These are phyloP conservation scores for Pseudochirops cupreus DNA, from an alignment of 2,797 vertebrate genomes.

Conservation along the genomic window DNA sequence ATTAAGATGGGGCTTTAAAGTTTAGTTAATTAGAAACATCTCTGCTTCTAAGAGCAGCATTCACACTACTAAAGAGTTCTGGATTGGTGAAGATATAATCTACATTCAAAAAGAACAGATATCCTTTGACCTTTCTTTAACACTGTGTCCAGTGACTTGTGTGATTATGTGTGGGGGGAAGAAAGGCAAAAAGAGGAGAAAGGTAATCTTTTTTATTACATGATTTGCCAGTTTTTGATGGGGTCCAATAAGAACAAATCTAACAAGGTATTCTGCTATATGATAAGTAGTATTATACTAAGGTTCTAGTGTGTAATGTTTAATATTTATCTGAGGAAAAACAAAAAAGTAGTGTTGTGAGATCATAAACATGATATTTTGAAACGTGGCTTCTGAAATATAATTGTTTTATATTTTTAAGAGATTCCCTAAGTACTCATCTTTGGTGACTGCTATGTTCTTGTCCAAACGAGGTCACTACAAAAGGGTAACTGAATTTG, in stretches of 20 bases:
- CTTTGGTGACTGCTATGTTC: conserved; percentile 29
- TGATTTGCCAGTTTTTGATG: background rate
- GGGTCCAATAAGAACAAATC: background rate
- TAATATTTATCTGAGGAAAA: conserved; percentile 48
- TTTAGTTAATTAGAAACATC: conserved; percentile 81
- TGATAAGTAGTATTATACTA: conserved; percentile 38
- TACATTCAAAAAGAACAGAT: conserved; percentile 41
- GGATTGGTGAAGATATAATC: conserved; percentile 57
- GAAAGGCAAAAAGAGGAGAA: background rate
- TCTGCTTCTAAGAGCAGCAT: conserved; percentile 75
- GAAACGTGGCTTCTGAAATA: conserved; percentile 56
- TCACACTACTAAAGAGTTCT: conserved; percentile 64
- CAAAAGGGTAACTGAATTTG: background rate
- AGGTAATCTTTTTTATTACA: background rate
- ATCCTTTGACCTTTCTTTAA: conserved; percentile 18
- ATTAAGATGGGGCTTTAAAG: conserved; percentile 82
- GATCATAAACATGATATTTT: conserved; percentile 43
- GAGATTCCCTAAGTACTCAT: conserved; percentile 21
- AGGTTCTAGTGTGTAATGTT: conserved; percentile 51
- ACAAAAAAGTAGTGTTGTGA: conserved; percentile 6
- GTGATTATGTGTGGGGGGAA: background rate
- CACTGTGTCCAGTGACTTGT: background rate
- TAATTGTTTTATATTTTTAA: conserved; percentile 55
- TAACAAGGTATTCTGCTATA: conserved; percentile 42
- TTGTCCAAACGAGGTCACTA: conserved; percentile 34